phyloP scores from a whole-genome alignment of 2,888 invertebrate species.

The Pimpla rufipes region DNA sequence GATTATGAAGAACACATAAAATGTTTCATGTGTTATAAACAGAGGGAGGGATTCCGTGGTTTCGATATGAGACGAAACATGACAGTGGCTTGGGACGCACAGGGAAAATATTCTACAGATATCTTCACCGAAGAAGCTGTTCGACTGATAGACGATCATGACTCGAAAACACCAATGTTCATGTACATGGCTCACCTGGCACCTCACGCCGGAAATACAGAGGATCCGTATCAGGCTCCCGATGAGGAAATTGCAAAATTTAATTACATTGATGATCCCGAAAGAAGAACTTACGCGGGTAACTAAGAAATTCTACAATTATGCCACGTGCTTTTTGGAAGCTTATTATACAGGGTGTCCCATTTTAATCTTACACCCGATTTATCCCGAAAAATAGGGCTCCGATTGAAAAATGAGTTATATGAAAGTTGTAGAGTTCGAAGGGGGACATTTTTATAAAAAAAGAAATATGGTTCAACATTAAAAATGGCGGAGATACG shows the following conservation, averaged over 20 bases:
- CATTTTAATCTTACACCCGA: too few relatives aligned
- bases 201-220: slow-evolving; percentile 89
- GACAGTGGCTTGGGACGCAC: slow-evolving; percentile 86
- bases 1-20: too few relatives aligned
- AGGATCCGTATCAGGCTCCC: slow-evolving; percentile 90
- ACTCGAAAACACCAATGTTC: slow-evolving; percentile 87
- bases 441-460: too few relatives aligned
- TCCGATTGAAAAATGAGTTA: too few relatives aligned
- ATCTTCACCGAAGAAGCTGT: slow-evolving; percentile 90
- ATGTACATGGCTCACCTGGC: slow-evolving; percentile 90
- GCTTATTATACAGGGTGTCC: too few relatives aligned
- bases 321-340: too few relatives aligned
- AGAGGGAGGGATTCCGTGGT: slow-evolving; percentile 85
- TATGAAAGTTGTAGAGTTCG: too few relatives aligned
- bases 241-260: slow-evolving; percentile 90
- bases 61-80: slow-evolving; percentile 89
- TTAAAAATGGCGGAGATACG: too few relatives aligned
- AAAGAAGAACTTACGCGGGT: slow-evolving; percentile 91
- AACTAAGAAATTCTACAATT: slow-evolving; percentile 46
- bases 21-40: too few relatives aligned
- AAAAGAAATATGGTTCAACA: too few relatives aligned
- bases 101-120: slow-evolving; percentile 89
- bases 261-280: slow-evolving; percentile 88
- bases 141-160: slow-evolving; percentile 86
- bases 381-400: too few relatives aligned